These are phyloP conservation scores for Neuroterus valhalla DNA, from an alignment of 1,140 invertebrate genomes.

Conservation along the genomic window DNA sequence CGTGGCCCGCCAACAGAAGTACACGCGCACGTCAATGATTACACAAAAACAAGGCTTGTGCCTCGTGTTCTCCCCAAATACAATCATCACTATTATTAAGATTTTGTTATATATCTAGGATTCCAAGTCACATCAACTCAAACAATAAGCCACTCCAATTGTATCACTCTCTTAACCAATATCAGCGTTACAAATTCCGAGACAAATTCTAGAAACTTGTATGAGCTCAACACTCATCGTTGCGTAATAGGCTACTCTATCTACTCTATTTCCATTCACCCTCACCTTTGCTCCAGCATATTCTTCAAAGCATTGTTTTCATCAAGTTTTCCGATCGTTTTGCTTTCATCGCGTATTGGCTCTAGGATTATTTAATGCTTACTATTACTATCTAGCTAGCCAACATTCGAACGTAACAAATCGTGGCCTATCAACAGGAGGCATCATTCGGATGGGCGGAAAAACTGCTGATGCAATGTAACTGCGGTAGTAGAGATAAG, in stretches of 20 bases:
- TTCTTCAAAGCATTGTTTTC: neutral
- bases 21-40: constrained; percentile 49
- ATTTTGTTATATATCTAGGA: neutral
- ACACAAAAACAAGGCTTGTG: constrained; percentile 40
- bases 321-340: neutral
- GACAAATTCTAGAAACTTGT: neutral
- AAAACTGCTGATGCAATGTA: neutral
- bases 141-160: neutral
- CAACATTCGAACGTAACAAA: neutral
- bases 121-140: neutral
- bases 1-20: constrained; percentile 52
- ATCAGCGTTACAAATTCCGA: neutral
- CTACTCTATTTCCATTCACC: too few relatives aligned
- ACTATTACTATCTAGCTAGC: constrained; percentile 9
- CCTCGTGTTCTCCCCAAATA: constrained; percentile 39
- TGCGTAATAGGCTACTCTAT: too few relatives aligned
- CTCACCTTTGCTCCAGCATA: too few relatives aligned
- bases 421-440: constrained; percentile 9
- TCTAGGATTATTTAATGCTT: neutral
- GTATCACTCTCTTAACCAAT: neutral
- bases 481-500: neutral
- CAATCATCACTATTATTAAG: constrained; percentile 32
- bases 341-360: neutral
- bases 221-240: too few relatives aligned
- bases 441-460: constrained; percentile 8